These are phyloP conservation scores for Pteropus rufus DNA, from an alignment of 2,797 vertebrate genomes.

Conservation along the genomic window DNA sequence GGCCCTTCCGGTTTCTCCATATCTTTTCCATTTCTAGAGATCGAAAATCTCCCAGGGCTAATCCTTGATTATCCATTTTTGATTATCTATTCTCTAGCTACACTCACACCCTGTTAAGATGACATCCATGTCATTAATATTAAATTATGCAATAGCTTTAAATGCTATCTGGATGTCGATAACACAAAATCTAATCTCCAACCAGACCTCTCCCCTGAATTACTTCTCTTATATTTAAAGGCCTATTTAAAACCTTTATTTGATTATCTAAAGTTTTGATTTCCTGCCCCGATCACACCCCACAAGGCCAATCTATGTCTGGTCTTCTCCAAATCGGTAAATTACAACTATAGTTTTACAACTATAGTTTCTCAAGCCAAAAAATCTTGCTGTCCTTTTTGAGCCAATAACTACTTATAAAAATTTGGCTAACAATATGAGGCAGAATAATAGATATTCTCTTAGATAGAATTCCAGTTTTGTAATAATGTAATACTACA, in stretches of 20 bases:
- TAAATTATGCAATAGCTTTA: background rate
- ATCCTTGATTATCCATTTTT: background rate
- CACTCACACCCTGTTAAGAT: background rate
- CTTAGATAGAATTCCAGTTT: background rate
- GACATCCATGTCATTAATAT: background rate
- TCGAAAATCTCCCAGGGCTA: background rate
- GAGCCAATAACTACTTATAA: background rate
- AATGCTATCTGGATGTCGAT: background rate
- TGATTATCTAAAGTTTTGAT: conserved; percentile 16
- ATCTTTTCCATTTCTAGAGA: background rate
- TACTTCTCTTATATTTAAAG: background rate
- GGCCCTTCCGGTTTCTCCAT: background rate
- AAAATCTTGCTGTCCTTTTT: conserved; percentile 13
- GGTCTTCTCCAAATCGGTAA: background rate
- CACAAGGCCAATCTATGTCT: background rate
- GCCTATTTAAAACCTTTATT: background rate
- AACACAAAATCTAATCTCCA: conserved; percentile 19
- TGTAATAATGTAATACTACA: background rate
- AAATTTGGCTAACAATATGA: background rate
- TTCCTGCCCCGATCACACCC: background rate
- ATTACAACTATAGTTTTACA: background rate
- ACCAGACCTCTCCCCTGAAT: background rate
- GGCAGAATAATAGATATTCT: background rate
- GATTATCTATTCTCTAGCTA: background rate
- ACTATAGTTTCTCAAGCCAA: background rate